Evolutionary conservation across 2,888 invertebrate genomes (phyloP).

Genomic region (Orchesellides sinensis): DNA sequence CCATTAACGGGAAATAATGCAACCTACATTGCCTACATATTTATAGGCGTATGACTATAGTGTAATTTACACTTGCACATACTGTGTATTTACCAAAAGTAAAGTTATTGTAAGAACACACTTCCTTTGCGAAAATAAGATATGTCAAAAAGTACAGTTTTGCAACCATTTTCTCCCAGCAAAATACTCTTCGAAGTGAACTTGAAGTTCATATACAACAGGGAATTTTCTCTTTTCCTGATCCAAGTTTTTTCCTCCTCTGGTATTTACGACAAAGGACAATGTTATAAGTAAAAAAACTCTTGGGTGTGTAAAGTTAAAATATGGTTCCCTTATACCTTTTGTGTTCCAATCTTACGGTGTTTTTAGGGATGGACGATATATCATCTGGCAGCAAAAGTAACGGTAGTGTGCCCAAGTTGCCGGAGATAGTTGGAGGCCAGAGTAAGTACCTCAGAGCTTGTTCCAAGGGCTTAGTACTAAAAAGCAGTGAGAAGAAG

Average conservation of each 20-base stretch:
- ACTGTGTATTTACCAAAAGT: background rate
- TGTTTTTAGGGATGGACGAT: conserved; percentile 47
- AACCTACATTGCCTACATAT: background rate
- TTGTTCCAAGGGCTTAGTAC: conserved; percentile 65
- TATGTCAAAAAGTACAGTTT: no score
- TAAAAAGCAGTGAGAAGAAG: conserved; percentile 66
- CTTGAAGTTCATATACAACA: conserved; percentile 31
- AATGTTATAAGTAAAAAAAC: background rate
- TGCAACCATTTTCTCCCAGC: no score
- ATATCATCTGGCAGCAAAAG: conserved; percentile 54
- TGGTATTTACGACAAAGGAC: conserved; percentile 8
- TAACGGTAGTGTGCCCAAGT: conserved; percentile 20
- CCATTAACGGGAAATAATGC: conserved; percentile 1
- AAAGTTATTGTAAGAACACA: no score
- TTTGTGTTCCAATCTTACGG: background rate
- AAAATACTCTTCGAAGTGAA: no score
- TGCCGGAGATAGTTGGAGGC: conserved; percentile 71
- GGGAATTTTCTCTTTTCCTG: conserved; percentile 31
- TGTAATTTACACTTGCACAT: background rate
- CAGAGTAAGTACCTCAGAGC: conserved; percentile 61
- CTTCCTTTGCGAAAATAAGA: no score
- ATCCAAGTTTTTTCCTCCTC: conserved; percentile 28
- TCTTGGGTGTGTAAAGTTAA: conserved; percentile 17
- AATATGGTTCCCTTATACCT: conserved; percentile 6
- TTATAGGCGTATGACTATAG: background rate